Percentiles rank a stretch among this genome's conserved stretches.
These are phyloP conservation scores for Centroberyx gerrardi DNA, from an alignment of 2,797 vertebrate genomes.

Conservation along the genomic window DNA sequence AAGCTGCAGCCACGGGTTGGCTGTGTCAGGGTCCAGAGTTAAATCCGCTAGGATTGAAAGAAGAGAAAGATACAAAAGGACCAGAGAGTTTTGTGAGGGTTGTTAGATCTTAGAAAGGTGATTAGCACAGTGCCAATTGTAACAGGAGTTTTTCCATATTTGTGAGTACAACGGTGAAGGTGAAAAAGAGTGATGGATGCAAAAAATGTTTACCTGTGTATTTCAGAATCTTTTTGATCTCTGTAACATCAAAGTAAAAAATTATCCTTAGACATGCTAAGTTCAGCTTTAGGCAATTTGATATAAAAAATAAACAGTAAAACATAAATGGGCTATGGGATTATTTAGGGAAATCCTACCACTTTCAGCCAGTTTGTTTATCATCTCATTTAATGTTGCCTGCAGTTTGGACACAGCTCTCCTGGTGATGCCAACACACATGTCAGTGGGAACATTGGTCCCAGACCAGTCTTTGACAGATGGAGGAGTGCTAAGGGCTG, in stretches of 20 bases:
- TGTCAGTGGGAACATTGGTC: conserved; percentile 81
- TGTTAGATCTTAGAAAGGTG: neutral
- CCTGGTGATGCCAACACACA: conserved; percentile 81
- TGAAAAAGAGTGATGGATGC: neutral
- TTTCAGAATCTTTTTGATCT: conserved; percentile 81
- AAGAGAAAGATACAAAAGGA: neutral
- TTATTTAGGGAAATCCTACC: conserved; percentile 64
- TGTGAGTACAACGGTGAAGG: neutral
- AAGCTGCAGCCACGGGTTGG: conserved; percentile 89
- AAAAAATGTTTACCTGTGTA: conserved; percentile 78
- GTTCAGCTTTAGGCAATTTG: neutral
- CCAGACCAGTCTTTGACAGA: conserved; percentile 84
- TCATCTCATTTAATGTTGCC: conserved; percentile 69
- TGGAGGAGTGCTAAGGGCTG: conserved; percentile 76
- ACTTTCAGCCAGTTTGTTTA: conserved; percentile 77
- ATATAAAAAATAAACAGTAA: neutral
- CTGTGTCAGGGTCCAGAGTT: conserved; percentile 87
- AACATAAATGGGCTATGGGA: too few species aligned
- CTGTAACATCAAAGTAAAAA: conserved; percentile 64
- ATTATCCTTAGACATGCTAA: neutral
- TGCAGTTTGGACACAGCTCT: conserved; percentile 81
- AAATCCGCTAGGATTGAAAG: conserved; percentile 77
- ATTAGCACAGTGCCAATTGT: neutral
- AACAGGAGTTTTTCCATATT: neutral
- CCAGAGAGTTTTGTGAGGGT: neutral